These are phyloP conservation scores for Onchidella celtica DNA, from an alignment of 2,888 invertebrate species.

Conservation along the genomic window DNA sequence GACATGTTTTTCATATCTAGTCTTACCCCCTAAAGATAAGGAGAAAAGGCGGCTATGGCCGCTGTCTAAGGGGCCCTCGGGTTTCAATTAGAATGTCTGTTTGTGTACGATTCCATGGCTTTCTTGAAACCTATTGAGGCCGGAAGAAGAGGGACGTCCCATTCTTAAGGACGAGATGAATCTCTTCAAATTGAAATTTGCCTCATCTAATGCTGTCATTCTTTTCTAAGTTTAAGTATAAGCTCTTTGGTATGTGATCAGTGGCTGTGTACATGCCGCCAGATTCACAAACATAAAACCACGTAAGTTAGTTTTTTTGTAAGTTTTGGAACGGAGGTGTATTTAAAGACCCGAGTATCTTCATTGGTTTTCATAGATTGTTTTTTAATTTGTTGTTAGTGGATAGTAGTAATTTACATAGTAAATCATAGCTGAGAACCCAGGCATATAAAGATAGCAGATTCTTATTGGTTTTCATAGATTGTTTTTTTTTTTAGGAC, in stretches of 20 bases:
- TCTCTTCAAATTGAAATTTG: constrained; percentile 31
- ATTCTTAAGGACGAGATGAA: constrained; percentile 22
- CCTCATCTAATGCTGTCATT: constrained; percentile 43
- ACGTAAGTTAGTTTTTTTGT: no score
- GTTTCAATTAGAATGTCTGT: constrained; percentile 33
- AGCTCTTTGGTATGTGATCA: constrained; percentile 21
- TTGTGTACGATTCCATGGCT: constrained; percentile 14
- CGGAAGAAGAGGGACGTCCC: constrained; percentile 3
- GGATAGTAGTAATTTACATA: no score
- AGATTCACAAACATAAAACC: no score
- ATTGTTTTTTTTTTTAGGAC: no score
- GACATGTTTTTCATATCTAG: background rate
- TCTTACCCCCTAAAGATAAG: background rate
- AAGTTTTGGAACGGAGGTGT: no score
- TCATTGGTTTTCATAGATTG: no score
- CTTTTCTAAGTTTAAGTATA: constrained; percentile 25
- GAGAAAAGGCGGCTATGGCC: background rate
- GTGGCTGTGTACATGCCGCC: constrained; percentile 19
- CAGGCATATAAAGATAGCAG: no score
- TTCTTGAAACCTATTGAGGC: background rate
- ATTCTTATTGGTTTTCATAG: no score
- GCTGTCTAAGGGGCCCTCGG: background rate
- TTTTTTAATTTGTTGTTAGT: no score
- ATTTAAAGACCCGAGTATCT: no score
- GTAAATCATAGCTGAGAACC: no score